phyloP scores from a whole-genome alignment of 2,797 vertebrate species.

The Buceros bicornis region DNA sequence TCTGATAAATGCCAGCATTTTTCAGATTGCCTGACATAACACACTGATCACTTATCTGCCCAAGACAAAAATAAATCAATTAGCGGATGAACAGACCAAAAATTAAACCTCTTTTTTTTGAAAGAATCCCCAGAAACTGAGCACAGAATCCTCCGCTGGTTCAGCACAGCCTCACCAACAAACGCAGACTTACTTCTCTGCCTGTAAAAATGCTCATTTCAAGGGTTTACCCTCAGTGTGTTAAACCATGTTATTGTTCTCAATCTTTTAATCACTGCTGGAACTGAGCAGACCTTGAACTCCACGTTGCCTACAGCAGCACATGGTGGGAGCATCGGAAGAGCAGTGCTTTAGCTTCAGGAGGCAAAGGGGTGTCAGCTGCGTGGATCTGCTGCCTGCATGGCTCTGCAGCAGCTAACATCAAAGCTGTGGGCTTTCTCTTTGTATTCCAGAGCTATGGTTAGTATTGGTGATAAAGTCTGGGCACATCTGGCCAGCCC shows the following conservation, averaged over 20 bases:
- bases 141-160: not conserved
- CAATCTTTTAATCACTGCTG: not conserved
- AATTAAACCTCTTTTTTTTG: not conserved
- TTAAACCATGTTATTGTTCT: not conserved
- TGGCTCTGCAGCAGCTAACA: not conserved
- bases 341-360: rapidly evolving
- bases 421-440: not conserved
- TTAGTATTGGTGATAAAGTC: too few species aligned
- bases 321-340: rapidly evolving
- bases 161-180: not conserved
- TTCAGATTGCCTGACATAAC: not conserved
- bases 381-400: not conserved
- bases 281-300: not conserved
- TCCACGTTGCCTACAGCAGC: not conserved
- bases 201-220: rapidly evolving
- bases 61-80: not conserved
- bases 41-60: not conserved
- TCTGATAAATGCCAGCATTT: not conserved
- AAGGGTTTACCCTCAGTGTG: not conserved
- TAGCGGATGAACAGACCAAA: not conserved
- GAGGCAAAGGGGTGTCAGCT: too few species aligned
- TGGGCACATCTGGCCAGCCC: too few species aligned
- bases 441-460: not conserved
- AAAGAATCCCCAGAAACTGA: not conserved
- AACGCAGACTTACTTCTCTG: not conserved